phyloP scores from a whole-genome alignment of 2,888 invertebrate genomes.

The Lochmaea capreae region DNA sequence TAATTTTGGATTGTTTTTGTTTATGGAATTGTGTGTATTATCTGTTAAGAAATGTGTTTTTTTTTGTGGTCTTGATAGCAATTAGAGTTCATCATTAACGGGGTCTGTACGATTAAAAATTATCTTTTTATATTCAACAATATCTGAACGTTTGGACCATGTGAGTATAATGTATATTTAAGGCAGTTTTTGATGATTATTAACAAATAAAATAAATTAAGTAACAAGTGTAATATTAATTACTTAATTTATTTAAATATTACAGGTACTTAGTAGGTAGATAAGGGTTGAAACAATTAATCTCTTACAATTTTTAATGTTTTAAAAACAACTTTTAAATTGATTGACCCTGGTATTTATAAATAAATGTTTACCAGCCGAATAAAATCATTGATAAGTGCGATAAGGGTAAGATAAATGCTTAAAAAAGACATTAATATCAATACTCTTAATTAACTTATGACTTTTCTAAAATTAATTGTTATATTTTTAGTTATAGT shows the following conservation, averaged over 20 bases:
- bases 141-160: too few relatives aligned
- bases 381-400: background rate
- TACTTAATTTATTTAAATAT: too few relatives aligned
- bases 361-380: background rate
- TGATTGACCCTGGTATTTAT: background rate
- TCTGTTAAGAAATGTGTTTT: background rate
- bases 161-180: too few relatives aligned
- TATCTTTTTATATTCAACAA: background rate
- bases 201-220: too few relatives aligned
- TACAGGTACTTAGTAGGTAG: too few relatives aligned
- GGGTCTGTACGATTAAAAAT: background rate
- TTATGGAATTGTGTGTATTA: conserved; percentile 3
- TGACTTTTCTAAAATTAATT: background rate
- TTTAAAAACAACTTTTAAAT: background rate
- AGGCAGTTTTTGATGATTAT: too few relatives aligned
- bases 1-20: background rate
- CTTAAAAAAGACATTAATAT: conserved; percentile 5
- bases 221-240: too few relatives aligned
- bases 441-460: conserved; percentile 2
- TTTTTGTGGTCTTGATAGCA: background rate
- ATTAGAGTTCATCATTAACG: background rate
- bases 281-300: too few relatives aligned
- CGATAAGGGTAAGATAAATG: conserved; percentile 1
- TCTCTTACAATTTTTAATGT: too few relatives aligned
- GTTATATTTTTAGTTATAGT: background rate